Conservation (phyloP, 2,113 vertebrate species). For the Podarcis raffonei region DNA sequence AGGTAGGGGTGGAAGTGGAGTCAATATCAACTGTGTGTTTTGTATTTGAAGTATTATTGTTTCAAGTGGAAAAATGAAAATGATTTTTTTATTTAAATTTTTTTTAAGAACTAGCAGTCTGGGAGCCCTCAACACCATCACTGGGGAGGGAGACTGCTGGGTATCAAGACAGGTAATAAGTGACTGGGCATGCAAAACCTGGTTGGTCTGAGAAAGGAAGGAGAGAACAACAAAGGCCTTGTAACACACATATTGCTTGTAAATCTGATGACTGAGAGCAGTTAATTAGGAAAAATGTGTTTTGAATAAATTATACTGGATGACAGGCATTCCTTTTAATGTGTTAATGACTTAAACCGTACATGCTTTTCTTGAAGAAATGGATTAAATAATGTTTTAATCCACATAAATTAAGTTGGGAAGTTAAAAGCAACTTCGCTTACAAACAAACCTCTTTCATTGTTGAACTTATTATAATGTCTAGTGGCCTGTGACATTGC, state of each 20-base stretch:
- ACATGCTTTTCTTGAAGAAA: not conserved
- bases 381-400: not conserved
- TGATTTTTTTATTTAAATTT: too few relatives aligned
- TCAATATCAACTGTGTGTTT: too few relatives aligned
- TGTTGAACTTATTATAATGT: not conserved
- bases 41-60: too few relatives aligned
- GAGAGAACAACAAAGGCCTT: conserved; percentile 23
- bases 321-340: not conserved
- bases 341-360: not conserved
- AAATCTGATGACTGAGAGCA: conserved; percentile 1
- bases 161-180: too few relatives aligned
- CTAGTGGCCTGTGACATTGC: not conserved
- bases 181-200: conserved; percentile 1
- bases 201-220: conserved; percentile 16
- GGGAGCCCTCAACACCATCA: too few relatives aligned
- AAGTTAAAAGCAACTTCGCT: not conserved
- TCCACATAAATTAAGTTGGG: not conserved
- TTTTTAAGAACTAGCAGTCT: too few relatives aligned
- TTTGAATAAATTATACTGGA: conserved; percentile 33
- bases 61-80: too few relatives aligned
- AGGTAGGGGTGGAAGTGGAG: too few relatives aligned
- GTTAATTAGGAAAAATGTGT: conserved; percentile 29
- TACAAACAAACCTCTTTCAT: not conserved
- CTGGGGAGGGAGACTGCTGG: too few relatives aligned
- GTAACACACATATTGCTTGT: conserved; percentile 24